Conservation (phyloP, 2,888 invertebrate species). For the Cacoxenus indagator region DNA sequence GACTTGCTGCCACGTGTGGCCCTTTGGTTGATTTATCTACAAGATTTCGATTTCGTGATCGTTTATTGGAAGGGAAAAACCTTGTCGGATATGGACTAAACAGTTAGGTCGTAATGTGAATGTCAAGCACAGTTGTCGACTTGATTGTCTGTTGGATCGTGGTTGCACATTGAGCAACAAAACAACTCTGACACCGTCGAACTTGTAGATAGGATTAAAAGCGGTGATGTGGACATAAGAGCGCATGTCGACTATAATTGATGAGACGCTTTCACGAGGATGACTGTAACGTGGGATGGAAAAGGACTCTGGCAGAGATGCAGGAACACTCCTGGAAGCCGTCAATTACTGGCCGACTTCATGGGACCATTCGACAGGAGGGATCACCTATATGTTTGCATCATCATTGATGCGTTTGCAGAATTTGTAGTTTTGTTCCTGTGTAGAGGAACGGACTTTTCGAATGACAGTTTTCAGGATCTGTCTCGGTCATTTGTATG, state of each 20-base stretch:
- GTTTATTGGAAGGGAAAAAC: not conserved
- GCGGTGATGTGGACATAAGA: not conserved
- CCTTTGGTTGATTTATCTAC: constrained; percentile 21
- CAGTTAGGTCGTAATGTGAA: too few species aligned
- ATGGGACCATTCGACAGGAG: too few species aligned
- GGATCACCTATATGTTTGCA: constrained; percentile 25
- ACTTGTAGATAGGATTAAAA: constrained; percentile 1
- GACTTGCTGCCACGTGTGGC: not conserved
- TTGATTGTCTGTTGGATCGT: too few species aligned
- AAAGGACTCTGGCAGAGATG: too few species aligned
- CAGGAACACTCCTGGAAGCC: too few species aligned
- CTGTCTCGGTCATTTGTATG: constrained; percentile 19
- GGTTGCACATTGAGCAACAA: too few species aligned
- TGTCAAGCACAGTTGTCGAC: too few species aligned
- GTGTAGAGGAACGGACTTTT: constrained; percentile 30
- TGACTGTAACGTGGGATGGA: too few species aligned
- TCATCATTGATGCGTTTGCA: constrained; percentile 32
- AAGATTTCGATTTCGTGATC: constrained; percentile 16
- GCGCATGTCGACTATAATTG: not conserved
- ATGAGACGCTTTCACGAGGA: not conserved
- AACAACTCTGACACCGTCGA: not conserved
- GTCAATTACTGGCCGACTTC: too few species aligned
- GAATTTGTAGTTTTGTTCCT: constrained; percentile 32
- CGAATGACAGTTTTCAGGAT: constrained; percentile 23
- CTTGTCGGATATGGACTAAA: too few species aligned